Percentiles rank a stretch among this genome's conserved stretches.
phyloP scores from a whole-genome alignment of 2,113 vertebrate genomes.

The Gavia stellata region DNA sequence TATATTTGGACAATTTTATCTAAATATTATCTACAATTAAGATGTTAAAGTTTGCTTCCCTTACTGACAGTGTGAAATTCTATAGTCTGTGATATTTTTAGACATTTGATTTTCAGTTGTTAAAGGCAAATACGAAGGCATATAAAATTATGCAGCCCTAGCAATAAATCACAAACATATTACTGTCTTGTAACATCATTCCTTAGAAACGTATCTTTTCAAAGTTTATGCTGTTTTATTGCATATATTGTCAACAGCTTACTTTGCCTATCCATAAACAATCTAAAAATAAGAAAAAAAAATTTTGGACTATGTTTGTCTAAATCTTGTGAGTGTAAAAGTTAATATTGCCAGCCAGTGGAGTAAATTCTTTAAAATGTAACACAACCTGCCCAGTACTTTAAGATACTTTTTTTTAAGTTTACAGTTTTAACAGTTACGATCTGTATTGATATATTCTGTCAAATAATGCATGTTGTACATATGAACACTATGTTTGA shows the following conservation, averaged over 20 bases:
- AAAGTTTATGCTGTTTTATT: neutral
- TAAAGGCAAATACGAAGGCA: neutral
- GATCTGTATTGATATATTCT: neutral
- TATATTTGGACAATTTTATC: neutral
- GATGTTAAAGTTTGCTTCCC: neutral
- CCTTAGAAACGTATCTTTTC: neutral
- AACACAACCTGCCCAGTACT: neutral
- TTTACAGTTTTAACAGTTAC: neutral
- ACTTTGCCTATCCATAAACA: neutral
- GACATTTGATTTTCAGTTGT: neutral
- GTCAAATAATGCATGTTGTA: neutral
- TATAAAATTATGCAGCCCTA: neutral
- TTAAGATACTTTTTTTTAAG: neutral
- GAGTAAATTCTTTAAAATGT: neutral
- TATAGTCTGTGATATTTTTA: neutral
- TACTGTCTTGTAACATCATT: neutral
- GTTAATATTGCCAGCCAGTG: neutral
- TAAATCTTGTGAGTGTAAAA: neutral
- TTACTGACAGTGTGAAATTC: neutral
- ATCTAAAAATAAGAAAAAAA: neutral
- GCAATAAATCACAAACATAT: neutral
- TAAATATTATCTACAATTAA: neutral
- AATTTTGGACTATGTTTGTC: neutral
- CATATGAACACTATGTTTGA: fast-evolving
- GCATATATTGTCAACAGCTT: neutral